Base-by-base conservation (phyloP, 2,888 invertebrate species). In the Siphlonurus alternatus region DNA sequence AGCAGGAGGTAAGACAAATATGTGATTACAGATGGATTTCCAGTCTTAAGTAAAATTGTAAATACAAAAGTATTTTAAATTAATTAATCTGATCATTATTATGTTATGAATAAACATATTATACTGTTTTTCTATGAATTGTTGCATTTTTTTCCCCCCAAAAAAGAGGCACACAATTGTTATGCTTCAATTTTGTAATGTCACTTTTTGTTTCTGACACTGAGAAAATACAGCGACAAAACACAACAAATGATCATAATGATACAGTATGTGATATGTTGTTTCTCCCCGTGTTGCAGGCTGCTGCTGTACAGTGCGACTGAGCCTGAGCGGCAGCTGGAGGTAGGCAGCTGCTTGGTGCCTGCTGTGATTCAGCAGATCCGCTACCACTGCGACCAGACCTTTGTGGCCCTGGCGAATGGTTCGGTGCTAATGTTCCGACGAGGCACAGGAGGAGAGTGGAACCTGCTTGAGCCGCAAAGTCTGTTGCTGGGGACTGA, bases 341-440 rank as follows among this genome's bases (percentile, higher is more conserved):
- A 74, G 66, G 70, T 74, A 19, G 84, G 83, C 2, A 85, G 82
- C 70, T 84, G 86, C 20, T 76, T 80, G 0, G 86, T 89, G 0
- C 79, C 85, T 0, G 87, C 87, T 1, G 79, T 84, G 1, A 84
- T 91, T 53, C 83, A 85, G 56, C 87, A 88, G 68, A 88, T 94
- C 67, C 82, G 84, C 69, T 89, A 88, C 75, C 89, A 92, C 74
- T 89, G 89, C 72, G 91, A 92, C 75, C 85, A 87, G 62, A 88
- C 94, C 69, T 94, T 90, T 74, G 90, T 91, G n/a, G 92, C 92
- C 0, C 79, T 93, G 2, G 80, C 85, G 15, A 91, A 87, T 72
- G 92, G 93, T 1, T 80, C 81, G 1, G 78, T 94, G 10, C 78
- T 89, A 0, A 84, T 93, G 64, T 93, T 85, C 76, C 78, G 81